Evolutionary conservation across 1,140 invertebrate species (phyloP), one percentile per base, ranked within the genome.

Genomic region (Alviniconcha marisindica): DNA sequence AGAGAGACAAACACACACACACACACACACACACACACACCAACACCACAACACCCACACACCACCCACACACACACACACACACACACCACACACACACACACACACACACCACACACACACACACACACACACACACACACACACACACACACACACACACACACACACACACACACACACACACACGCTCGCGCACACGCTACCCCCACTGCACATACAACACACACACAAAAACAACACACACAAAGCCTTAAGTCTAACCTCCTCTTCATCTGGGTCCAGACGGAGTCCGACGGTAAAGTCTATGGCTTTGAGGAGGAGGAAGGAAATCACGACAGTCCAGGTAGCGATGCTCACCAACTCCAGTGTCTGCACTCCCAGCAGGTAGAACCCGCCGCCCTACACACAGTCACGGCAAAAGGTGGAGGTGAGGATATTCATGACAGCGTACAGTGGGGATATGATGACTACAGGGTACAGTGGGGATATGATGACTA

Each of bases 381-480:
- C 97, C 0, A 98, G 92, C n/a, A 98, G 94, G 87, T 97, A 96
- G 95, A 96, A 96, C 28, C 96, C 97, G 28, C 97, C 97, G 60
- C 97, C 96, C 96, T 92, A 44, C 18, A 73, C 77, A 56, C 28
- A 83, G 40, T n/a, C n/a, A n/a, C n/a, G n/a, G n/a, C n/a, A n/a
- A n/a, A n/a, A n/a, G n/a, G n/a, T n/a, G n/a, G n/a, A n/a, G n/a
- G n/a, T n/a, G n/a, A n/a, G n/a, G n/a, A n/a, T n/a, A n/a, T n/a
- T n/a, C n/a, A n/a, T n/a, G n/a, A n/a, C n/a, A n/a, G n/a, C n/a
- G n/a, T n/a, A n/a, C n/a, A n/a, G n/a, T n/a, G n/a, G n/a, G n/a
- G n/a, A n/a, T n/a, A n/a, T n/a, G n/a, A n/a, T n/a, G n/a, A n/a
- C n/a, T n/a, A n/a, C n/a, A n/a, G n/a, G n/a, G n/a, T n/a, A n/a